These are phyloP conservation scores for Ormyrus thymus DNA, from an alignment of 2,888 invertebrate species.

Conservation along the genomic window DNA sequence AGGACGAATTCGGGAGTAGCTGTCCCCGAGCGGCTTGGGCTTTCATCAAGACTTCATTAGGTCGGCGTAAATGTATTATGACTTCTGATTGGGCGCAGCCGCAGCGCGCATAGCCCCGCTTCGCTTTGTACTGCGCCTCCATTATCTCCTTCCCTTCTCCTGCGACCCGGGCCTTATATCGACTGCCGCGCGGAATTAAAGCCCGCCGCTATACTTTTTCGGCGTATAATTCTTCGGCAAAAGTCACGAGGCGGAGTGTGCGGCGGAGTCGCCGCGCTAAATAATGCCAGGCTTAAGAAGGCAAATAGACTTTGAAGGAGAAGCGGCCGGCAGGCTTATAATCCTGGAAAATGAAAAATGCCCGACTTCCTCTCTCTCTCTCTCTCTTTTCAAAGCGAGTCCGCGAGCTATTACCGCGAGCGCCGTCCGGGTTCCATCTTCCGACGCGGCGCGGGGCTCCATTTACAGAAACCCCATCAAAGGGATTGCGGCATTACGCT, in stretches of 20 bases:
- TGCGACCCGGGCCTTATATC: neutral
- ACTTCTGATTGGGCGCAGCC: conserved; percentile 74
- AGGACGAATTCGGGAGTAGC: conserved; percentile 48
- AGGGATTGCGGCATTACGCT: conserved; percentile 72
- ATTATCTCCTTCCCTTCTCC: conserved; percentile 38
- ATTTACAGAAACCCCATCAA: conserved; percentile 75
- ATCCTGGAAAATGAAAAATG: conserved; percentile 74
- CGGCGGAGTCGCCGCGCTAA: neutral
- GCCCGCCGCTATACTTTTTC: neutral
- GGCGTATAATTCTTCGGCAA: neutral
- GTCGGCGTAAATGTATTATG: conserved; percentile 75
- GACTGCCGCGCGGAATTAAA: neutral
- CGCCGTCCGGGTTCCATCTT: conserved; percentile 18
- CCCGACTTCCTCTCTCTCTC: conserved; percentile 59
- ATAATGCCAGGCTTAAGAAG: conserved; percentile 17
- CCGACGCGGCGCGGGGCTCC: conserved; percentile 59
- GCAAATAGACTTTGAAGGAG: conserved; percentile 52
- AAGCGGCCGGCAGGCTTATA: conserved; percentile 58
- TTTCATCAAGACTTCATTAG: conserved; percentile 75
- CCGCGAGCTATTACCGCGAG: conserved; percentile 22
- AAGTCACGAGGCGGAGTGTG: neutral
- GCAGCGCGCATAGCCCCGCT: conserved; percentile 54
- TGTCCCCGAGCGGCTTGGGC: conserved; percentile 62
- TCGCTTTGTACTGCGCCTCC: conserved; percentile 51
- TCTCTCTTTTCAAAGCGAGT: conserved; percentile 60